These are phyloP conservation scores for Grapholita molesta DNA, from an alignment of 1,140 invertebrate genomes.

Conservation along the genomic window DNA sequence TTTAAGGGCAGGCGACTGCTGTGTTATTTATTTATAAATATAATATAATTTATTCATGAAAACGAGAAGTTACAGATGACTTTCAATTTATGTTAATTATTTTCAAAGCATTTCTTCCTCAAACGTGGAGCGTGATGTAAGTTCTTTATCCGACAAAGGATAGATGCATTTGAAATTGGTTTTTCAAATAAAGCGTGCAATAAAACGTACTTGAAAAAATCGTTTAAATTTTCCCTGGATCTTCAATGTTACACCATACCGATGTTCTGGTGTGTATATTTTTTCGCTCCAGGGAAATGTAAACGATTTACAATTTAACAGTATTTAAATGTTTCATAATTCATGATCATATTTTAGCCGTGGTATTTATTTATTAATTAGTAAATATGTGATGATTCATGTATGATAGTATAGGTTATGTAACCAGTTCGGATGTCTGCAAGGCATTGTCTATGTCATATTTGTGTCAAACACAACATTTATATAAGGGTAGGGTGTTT, in stretches of 20 bases:
- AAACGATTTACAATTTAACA: neutral
- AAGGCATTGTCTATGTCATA: conserved; percentile 50
- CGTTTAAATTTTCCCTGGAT: neutral
- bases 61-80: neutral
- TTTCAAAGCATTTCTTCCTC: neutral
- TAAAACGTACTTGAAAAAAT: neutral
- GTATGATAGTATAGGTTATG: conserved; percentile 2
- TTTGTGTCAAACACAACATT: conserved; percentile 58
- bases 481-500: conserved; percentile 29
- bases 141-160: neutral
- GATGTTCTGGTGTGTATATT: too few relatives aligned
- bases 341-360: neutral
- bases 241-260: neutral
- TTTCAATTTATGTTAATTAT: too few relatives aligned
- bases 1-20: neutral
- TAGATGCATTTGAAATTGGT: neutral
- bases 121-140: neutral
- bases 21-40: neutral
- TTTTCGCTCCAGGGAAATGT: neutral
- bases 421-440: conserved; percentile 32
- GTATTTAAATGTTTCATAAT: neutral
- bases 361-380: neutral
- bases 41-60: neutral
- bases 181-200: neutral
- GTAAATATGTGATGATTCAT: conserved; percentile 16